Conservation (phyloP, 2,113 vertebrate species). For the Marmota flaviventris region DNA sequence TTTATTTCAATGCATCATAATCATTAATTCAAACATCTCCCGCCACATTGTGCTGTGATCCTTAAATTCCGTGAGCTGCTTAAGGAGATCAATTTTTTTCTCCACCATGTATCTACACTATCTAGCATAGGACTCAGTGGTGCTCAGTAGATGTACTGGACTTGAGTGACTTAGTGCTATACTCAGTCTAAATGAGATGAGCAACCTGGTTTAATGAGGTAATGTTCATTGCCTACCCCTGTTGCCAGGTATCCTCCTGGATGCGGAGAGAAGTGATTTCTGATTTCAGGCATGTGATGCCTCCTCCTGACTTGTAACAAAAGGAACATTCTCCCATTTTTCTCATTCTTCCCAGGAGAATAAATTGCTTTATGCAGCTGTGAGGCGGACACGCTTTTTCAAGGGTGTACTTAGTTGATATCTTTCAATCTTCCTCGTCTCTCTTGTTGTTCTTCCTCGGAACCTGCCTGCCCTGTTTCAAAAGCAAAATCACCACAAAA, state of each 20-base stretch:
- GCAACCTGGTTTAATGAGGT: not conserved
- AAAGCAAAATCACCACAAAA: slow-evolving; percentile 76
- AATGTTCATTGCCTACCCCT: not conserved
- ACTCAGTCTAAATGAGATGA: not conserved
- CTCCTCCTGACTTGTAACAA: not conserved
- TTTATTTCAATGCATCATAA: not conserved
- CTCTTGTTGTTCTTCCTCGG: slow-evolving; percentile 29
- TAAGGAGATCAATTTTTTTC: not conserved
- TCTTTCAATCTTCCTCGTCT: not conserved
- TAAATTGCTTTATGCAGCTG: not conserved
- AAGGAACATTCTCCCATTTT: not conserved
- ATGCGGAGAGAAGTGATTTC: not conserved
- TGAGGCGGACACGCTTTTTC: not conserved
- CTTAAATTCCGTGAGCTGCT: not conserved
- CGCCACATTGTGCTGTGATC: not conserved
- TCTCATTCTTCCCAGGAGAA: slow-evolving; percentile 21
- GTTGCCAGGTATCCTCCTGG: not conserved
- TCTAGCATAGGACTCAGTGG: not conserved
- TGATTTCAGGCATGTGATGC: slow-evolving; percentile 14
- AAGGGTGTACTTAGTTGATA: not conserved
- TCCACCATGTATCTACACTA: not conserved
- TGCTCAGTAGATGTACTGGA: not conserved
- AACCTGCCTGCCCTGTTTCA: slow-evolving; percentile 73
- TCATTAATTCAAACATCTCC: not conserved
- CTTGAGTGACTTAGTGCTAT: not conserved